Evolutionary conservation across 2,888 invertebrate genomes (phyloP).

Genomic region (Stenurella melanura): DNA sequence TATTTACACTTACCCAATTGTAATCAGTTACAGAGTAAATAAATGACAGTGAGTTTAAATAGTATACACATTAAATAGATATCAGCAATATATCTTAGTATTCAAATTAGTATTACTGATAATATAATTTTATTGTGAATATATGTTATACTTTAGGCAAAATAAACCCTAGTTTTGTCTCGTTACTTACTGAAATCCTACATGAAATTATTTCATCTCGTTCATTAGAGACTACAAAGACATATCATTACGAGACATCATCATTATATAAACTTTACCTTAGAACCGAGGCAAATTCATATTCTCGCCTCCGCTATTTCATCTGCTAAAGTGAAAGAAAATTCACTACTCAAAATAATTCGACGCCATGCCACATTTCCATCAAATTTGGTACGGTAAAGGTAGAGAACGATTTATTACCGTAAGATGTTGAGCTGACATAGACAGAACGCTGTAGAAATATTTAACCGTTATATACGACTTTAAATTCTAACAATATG

Average conservation of each 20-base stretch:
- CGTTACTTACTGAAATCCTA: no score
- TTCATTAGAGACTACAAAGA: no score
- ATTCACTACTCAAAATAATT: conserved; percentile 3
- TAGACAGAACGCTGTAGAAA: not conserved
- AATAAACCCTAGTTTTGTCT: no score
- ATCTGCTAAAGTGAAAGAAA: not conserved
- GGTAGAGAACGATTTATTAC: conserved; percentile 1
- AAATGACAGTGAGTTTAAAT: no score
- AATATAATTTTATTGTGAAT: no score
- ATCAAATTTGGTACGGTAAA: not conserved
- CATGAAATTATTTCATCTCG: no score
- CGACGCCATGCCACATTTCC: not conserved
- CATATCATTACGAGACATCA: not conserved
- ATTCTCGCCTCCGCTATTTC: not conserved
- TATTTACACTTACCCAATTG: no score
- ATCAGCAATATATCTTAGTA: no score
- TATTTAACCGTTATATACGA: not conserved
- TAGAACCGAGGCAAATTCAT: not conserved
- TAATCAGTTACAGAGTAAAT: no score
- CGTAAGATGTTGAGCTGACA: not conserved
- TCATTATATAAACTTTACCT: not conserved
- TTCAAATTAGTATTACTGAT: no score
- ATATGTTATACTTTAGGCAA: no score
- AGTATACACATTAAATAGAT: no score
- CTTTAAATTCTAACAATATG: conserved; percentile 1